Percentiles rank a stretch among this genome's conserved stretches.
These are phyloP conservation scores for Eumerus sabulonum DNA, from an alignment of 2,888 invertebrate genomes.

Conservation along the genomic window DNA sequence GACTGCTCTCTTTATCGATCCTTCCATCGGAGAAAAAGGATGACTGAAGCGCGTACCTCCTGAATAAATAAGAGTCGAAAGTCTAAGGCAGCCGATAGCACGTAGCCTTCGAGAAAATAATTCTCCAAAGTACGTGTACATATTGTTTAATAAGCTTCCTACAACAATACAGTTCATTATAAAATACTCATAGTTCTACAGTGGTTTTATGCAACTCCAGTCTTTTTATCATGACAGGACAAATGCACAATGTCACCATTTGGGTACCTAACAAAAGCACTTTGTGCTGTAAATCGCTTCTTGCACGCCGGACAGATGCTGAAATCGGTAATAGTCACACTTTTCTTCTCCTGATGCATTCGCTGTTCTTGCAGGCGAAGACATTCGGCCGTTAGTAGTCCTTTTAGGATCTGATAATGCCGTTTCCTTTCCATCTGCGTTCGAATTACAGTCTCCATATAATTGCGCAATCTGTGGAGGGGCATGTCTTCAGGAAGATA, in stretches of 20 bases:
- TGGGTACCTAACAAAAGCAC: constrained; percentile 95
- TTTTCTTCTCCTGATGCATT: constrained; percentile 89
- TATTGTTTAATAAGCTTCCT: too few species aligned
- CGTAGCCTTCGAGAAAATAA: too few species aligned
- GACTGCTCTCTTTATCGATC: too few species aligned
- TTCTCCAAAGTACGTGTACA: too few species aligned
- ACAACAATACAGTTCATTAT: too few species aligned
- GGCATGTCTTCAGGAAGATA: constrained; percentile 90
- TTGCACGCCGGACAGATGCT: constrained; percentile 95
- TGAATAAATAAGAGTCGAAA: too few species aligned
- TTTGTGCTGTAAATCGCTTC: constrained; percentile 95
- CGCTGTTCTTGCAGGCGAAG: constrained; percentile 89
- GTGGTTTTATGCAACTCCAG: constrained; percentile 24
- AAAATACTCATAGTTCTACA: too few species aligned
- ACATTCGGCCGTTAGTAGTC: constrained; percentile 91
- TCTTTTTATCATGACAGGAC: constrained; percentile 85
- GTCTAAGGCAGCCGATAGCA: too few species aligned
- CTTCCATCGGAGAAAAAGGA: too few species aligned
- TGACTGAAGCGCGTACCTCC: too few species aligned
- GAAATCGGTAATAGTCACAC: constrained; percentile 90
- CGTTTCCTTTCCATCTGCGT: constrained; percentile 87
- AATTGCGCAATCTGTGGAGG: constrained; percentile 87
- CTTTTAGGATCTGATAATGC: constrained; percentile 88
- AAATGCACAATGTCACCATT: constrained; percentile 96
- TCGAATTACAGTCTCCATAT: constrained; percentile 88